Conservation (phyloP, 64 coral and sea anemone genomes). For the Anthopleura sola region DNA sequence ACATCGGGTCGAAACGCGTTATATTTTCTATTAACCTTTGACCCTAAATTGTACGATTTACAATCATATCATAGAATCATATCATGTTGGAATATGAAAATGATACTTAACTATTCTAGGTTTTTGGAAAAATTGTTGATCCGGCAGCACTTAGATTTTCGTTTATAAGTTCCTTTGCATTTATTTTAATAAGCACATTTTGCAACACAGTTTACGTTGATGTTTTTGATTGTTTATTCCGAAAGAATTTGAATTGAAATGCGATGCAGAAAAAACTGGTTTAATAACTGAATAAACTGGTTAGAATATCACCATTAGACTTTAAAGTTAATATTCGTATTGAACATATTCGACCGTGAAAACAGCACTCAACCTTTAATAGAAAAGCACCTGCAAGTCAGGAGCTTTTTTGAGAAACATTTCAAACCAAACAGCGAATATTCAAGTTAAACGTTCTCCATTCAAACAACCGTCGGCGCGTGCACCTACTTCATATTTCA, state of each 20-base stretch:
- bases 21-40: constrained; percentile 8
- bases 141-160: neutral
- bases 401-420: no score
- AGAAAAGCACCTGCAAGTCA: no score
- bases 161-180: neutral
- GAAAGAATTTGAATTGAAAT: neutral
- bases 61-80: neutral
- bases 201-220: neutral
- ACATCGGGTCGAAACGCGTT: neutral
- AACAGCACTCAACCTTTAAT: no score
- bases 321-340: no score
- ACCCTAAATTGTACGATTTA: neutral
- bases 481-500: neutral
- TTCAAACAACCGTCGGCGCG: neutral
- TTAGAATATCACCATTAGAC: neutral
- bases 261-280: neutral
- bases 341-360: no score
- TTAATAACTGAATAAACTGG: neutral
- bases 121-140: neutral
- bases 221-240: neutral
- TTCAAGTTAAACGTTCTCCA: neutral
- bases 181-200: neutral
- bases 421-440: no score
- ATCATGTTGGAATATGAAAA: constrained; percentile 9
- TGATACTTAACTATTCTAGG: neutral